Evolutionary conservation across 2,888 invertebrate species (phyloP), one percentile per base, ranked within the genome.

Genomic region (Norana najaformis): DNA sequence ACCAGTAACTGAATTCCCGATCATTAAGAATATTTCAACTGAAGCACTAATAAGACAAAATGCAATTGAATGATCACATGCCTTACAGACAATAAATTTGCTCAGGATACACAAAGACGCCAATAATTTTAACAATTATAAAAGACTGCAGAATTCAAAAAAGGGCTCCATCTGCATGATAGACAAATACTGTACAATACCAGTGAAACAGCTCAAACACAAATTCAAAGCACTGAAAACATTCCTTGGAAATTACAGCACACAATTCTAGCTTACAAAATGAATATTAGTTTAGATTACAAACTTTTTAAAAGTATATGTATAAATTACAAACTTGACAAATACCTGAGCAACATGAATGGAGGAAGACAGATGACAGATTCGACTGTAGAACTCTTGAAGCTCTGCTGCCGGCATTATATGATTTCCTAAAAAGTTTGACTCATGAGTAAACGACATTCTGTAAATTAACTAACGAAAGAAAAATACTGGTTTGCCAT

Each of bases 391-490:
- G 94, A 98, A 97, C 93, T 97, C 97, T 92, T 96, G 95, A 89
- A 98, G 95, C 93, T 97, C 97, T 91, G 96, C 96, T 94, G 97
- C 97, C 35, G 97, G 96, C 90, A 98, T 95, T 92, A 98, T 96
- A 93, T 97, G 97, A 93, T 97, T 98, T 83, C 98, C 98, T 95
- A 92, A 38, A 93, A 89, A 82, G n/a, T 69, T 69, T n/a, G 30
- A 69, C 30, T n/a, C n/a, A 69, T 13, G 8, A 69, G 6, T 69
- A 69, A 6, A 69, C n/a, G 30, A 69, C 69, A 0, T 69, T 69
- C 0, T 30, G n/a, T n/a, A 69, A 69, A 69, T n/a, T n/a, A 69
- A 69, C 69, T 69, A 69, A n/a, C 69, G 8, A 30, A n/a, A 69
- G 30, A 23, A 69, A 53, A 69, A 69, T 69, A 69, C 11, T 16